Evolutionary conservation across 2,113 vertebrate species (phyloP).

Genomic region (Lampris megalopsis): DNA sequence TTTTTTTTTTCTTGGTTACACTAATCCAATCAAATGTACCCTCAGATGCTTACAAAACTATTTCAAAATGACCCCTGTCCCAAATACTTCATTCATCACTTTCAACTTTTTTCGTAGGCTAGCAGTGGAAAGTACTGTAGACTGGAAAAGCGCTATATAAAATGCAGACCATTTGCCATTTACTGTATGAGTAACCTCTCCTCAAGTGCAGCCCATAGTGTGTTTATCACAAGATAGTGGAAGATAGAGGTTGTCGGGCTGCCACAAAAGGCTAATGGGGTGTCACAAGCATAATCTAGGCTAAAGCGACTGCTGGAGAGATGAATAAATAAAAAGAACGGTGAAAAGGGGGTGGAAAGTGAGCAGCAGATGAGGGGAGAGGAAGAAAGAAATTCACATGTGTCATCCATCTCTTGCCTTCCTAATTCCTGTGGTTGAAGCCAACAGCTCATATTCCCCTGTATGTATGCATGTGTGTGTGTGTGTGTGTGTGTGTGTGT

Average conservation of each 20-base stretch:
- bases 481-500: constrained; percentile 14
- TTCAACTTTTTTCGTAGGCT: background rate
- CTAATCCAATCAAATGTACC: constrained; percentile 3
- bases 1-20: constrained; percentile 15
- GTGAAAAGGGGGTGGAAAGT: background rate
- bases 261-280: constrained; percentile 14
- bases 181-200: constrained; percentile 13
- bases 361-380: background rate
- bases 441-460: constrained; percentile 23
- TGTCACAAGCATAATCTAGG: constrained; percentile 30
- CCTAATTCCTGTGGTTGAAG: constrained; percentile 43
- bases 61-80: background rate
- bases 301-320: constrained; percentile 36
- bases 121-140: background rate
- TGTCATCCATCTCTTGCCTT: constrained; percentile 24
- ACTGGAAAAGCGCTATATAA: background rate
- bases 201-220: background rate
- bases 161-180: too few species aligned
- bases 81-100: background rate
- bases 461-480: constrained; percentile 13
- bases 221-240: background rate
- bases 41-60: background rate
- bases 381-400: constrained; percentile 7
- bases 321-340: constrained; percentile 2
- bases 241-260: background rate